A percentile compares a stretch with the other conserved stretches of the same genome.
Evolutionary conservation across 2,113 vertebrate species (phyloP).

Genomic region (Kryptolebias marmoratus): DNA sequence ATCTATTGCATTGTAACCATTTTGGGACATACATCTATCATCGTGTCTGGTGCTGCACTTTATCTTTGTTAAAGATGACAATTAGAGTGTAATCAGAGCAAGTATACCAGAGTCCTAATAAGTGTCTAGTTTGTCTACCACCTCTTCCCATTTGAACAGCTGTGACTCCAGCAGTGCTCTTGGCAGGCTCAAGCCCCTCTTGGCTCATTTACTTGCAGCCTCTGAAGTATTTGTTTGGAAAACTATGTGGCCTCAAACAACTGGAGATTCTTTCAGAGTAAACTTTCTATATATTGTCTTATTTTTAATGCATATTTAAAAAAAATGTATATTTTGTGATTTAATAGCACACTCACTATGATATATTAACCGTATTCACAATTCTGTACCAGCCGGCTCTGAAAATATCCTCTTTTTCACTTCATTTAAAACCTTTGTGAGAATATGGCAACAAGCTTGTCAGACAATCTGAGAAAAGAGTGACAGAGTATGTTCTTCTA

Average conservation of each 20-base stretch:
- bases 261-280: conserved; percentile 19
- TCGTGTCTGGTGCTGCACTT: conserved; percentile 50
- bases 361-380: neutral
- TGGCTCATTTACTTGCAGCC: conserved; percentile 64
- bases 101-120: conserved; percentile 66
- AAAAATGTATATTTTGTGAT: neutral
- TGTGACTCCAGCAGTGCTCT: conserved; percentile 68
- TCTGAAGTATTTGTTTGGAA: conserved; percentile 56
- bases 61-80: conserved; percentile 64
- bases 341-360: neutral
- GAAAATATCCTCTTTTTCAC: neutral
- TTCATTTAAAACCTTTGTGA: neutral
- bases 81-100: conserved; percentile 65
- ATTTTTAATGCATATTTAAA: neutral
- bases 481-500: neutral
- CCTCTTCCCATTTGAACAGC: conserved; percentile 67
- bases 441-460: neutral
- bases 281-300: neutral
- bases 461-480: neutral
- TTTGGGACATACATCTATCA: conserved; percentile 42
- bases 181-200: conserved; percentile 59
- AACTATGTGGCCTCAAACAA: conserved; percentile 28
- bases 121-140: conserved; percentile 53
- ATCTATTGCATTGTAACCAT: conserved; percentile 10
- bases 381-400: neutral